Conservation (phyloP, 1,140 invertebrate genomes). For the Drosophila asahinai region DNA sequence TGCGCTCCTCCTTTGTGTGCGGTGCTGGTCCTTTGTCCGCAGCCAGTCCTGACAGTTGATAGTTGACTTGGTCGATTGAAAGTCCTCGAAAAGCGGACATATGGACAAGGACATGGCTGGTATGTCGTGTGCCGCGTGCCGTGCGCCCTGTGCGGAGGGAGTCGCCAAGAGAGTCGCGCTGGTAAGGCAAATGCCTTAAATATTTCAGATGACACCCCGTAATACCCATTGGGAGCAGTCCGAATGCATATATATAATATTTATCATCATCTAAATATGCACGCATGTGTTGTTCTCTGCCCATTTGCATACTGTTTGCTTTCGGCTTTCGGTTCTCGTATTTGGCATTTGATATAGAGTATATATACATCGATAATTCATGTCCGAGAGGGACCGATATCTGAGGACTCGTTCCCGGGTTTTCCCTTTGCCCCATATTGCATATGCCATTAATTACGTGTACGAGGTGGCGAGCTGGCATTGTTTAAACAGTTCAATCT, state of each 20-base stretch:
- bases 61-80: slow-evolving; percentile 36
- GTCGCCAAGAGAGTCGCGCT: slow-evolving; percentile 10
- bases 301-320: slow-evolving; percentile 28
- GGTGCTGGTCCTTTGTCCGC: background rate
- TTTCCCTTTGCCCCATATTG: slow-evolving; percentile 21
- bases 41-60: slow-evolving; percentile 8
- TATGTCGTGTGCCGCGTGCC: background rate
- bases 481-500: slow-evolving; percentile 38
- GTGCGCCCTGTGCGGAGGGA: background rate
- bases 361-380: slow-evolving; percentile 67
- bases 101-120: slow-evolving; percentile 17
- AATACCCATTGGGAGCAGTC: slow-evolving; percentile 46
- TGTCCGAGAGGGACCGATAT: slow-evolving; percentile 23
- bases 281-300: slow-evolving; percentile 36
- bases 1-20: background rate
- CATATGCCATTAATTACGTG: slow-evolving; percentile 65
- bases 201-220: slow-evolving; percentile 62
- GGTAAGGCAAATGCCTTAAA: slow-evolving; percentile 65
- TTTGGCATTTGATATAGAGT: slow-evolving; percentile 5
- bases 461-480: slow-evolving; percentile 23
- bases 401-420: slow-evolving; percentile 9
- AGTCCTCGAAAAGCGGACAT: slow-evolving; percentile 53
- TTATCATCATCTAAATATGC: slow-evolving; percentile 78
- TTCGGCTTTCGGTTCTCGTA: slow-evolving; percentile 1
- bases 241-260: slow-evolving; percentile 61